phyloP scores from a whole-genome alignment of 1,140 invertebrate genomes.

The Tribolium castaneum region DNA sequence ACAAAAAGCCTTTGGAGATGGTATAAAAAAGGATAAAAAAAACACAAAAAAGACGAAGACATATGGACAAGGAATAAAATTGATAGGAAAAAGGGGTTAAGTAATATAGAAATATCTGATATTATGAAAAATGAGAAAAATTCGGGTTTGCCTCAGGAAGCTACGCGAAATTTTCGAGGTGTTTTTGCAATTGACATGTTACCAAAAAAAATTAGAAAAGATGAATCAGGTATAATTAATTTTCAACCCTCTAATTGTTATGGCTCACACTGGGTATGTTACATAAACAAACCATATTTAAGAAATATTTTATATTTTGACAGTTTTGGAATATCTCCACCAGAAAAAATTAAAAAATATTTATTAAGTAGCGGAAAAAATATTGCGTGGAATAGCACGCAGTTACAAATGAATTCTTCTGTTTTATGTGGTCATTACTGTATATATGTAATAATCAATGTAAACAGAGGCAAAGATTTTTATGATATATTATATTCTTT shows the following conservation, averaged over 20 bases:
- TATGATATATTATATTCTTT: slow-evolving; percentile 40
- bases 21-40: neutral
- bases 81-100: slow-evolving; percentile 27
- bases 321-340: slow-evolving; percentile 35
- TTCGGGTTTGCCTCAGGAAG: slow-evolving; percentile 12
- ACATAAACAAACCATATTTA: slow-evolving; percentile 42
- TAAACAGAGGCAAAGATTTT: slow-evolving; percentile 41
- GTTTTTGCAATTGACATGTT: slow-evolving; percentile 37
- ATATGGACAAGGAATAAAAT: slow-evolving; percentile 4
- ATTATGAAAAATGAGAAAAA: slow-evolving; percentile 1
- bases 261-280: slow-evolving; percentile 25
- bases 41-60: neutral
- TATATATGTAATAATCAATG: slow-evolving; percentile 43
- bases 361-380: slow-evolving; percentile 34
- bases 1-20: slow-evolving; percentile 21
- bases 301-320: slow-evolving; percentile 40
- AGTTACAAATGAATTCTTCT: slow-evolving; percentile 36
- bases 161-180: slow-evolving; percentile 31
- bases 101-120: slow-evolving; percentile 34
- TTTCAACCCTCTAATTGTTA: slow-evolving; percentile 39
- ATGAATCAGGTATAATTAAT: slow-evolving; percentile 41
- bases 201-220: slow-evolving; percentile 41
- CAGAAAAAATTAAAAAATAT: slow-evolving; percentile 34
- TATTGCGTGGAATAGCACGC: slow-evolving; percentile 39
- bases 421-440: slow-evolving; percentile 43